A percentile compares a stretch with the other conserved stretches of the same genome.
phyloP scores from a whole-genome alignment of 2,888 invertebrate genomes.

The Agrotis clavis region DNA sequence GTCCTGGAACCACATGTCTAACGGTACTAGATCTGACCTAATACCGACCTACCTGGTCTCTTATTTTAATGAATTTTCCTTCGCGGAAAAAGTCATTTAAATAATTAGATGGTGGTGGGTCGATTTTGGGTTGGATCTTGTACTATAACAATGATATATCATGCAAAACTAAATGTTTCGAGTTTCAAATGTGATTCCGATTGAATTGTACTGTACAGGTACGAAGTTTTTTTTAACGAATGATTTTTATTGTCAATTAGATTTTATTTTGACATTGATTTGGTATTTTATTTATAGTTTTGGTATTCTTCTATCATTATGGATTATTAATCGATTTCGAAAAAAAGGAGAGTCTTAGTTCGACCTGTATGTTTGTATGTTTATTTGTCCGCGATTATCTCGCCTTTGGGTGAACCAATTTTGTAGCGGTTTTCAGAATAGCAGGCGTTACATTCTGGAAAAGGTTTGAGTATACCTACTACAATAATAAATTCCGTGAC shows the following conservation, averaged over 20 bases:
- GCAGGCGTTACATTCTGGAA: no score
- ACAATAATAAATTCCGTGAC: no score
- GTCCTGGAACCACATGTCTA: slow-evolving; percentile 55
- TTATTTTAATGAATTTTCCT: not conserved
- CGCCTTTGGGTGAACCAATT: no score
- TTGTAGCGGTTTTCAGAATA: no score
- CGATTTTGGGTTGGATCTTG: slow-evolving; percentile 13
- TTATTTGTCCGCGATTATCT: no score
- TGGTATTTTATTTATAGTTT: slow-evolving; percentile 19
- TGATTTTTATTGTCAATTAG: slow-evolving; percentile 41
- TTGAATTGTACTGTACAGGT: not conserved
- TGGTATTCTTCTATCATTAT: no score
- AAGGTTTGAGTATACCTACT: no score
- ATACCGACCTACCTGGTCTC: not conserved
- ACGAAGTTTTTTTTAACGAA: slow-evolving; percentile 23
- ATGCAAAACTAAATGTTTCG: slow-evolving; percentile 1
- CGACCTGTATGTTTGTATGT: no score
- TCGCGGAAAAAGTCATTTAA: not conserved
- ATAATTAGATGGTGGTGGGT: not conserved
- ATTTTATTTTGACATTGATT: slow-evolving; percentile 26
- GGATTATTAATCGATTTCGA: no score
- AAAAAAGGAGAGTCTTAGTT: no score
- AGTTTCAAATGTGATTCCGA: not conserved
- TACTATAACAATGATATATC: not conserved
- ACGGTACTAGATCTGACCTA: not conserved